Evolutionary conservation across 2,797 vertebrate species (phyloP).

Genomic region (Peromyscus nudipes): DNA sequence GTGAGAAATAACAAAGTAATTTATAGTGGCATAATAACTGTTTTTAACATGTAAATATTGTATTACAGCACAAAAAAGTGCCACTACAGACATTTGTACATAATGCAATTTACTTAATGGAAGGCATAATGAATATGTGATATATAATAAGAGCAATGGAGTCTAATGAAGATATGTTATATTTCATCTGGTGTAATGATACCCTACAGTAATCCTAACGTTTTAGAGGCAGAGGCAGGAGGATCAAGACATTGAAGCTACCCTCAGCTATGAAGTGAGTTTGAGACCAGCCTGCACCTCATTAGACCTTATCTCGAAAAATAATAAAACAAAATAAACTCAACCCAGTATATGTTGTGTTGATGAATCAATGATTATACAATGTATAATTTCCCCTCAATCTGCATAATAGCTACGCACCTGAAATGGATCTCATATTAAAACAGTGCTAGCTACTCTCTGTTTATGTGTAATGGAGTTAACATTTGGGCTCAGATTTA

Average conservation of each 20-base stretch:
- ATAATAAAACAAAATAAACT: not conserved
- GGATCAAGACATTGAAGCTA: not conserved
- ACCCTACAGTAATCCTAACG: not conserved
- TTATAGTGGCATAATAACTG: not conserved
- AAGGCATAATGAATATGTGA: not conserved
- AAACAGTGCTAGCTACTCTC: not conserved
- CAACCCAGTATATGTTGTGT: not conserved
- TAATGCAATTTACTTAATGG: not conserved
- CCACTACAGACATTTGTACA: not conserved
- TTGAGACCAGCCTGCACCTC: not conserved
- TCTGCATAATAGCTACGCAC: not conserved
- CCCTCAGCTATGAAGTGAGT: not conserved
- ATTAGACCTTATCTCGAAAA: not conserved
- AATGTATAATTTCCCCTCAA: not conserved
- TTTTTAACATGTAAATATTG: conserved; percentile 12
- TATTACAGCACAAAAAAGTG: not conserved
- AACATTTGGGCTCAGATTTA: not conserved
- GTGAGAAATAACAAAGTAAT: not conserved
- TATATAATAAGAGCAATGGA: not conserved
- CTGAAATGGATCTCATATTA: not conserved
- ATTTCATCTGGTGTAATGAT: not conserved
- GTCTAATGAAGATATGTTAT: not conserved
- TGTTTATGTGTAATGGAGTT: conserved; percentile 15
- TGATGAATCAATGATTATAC: not conserved
- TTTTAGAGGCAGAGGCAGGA: not conserved